phyloP scores from a whole-genome alignment of 1,140 invertebrate genomes.

The Tribolium madens region DNA sequence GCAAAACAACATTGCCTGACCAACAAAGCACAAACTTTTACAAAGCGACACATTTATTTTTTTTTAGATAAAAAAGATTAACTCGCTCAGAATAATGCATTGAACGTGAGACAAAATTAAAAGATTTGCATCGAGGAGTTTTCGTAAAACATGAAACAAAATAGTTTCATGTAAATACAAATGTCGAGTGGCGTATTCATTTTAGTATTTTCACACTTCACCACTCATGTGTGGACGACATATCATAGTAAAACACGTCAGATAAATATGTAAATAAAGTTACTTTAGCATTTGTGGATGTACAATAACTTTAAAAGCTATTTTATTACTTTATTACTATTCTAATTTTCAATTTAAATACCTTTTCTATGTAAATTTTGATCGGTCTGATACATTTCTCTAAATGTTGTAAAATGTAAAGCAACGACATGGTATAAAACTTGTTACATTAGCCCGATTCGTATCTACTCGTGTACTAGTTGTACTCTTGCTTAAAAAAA shows the following conservation, averaged over 20 bases:
- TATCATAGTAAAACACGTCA: constrained; percentile 57
- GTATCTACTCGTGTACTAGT: not conserved
- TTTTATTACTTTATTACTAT: constrained; percentile 62
- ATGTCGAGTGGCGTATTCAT: constrained; percentile 50
- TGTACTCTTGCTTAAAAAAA: not conserved
- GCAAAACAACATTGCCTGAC: not conserved
- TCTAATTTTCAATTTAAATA: constrained; percentile 62
- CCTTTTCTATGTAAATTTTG: constrained; percentile 60
- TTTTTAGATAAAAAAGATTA: not conserved
- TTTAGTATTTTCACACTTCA: constrained; percentile 57
- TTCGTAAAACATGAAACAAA: constrained; percentile 29
- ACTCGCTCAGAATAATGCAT: not conserved
- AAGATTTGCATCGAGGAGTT: constrained; percentile 6
- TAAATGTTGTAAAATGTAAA: constrained; percentile 58
- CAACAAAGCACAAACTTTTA: not conserved
- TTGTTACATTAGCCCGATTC: constrained; percentile 13
- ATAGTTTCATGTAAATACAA: constrained; percentile 40
- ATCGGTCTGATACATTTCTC: constrained; percentile 54
- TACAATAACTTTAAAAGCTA: constrained; percentile 59
- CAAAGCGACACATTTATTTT: too few relatives aligned
- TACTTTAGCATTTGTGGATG: constrained; percentile 57
- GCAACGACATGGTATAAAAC: constrained; percentile 39
- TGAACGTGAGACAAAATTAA: not conserved
- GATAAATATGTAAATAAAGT: constrained; percentile 58
- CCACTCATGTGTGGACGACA: constrained; percentile 57